These are phyloP conservation scores for Agrilus mali DNA, from an alignment of 2,888 invertebrate species.

Conservation along the genomic window DNA sequence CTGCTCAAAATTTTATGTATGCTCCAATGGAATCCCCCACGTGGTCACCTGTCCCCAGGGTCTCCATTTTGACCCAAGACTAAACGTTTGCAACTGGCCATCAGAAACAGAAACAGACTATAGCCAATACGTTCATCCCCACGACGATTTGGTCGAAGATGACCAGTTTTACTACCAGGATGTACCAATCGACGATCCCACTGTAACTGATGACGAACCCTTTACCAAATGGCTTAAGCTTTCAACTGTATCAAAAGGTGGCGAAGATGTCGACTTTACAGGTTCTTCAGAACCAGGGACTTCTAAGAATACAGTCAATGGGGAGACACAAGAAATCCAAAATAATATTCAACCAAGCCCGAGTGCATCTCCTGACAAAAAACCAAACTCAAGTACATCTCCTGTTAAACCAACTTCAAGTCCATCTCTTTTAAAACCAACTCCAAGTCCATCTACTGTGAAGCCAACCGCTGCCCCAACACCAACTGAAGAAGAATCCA, in stretches of 20 bases:
- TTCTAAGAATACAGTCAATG: too few relatives aligned
- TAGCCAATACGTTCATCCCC: neutral
- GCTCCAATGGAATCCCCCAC: constrained; percentile 1
- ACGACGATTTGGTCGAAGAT: neutral
- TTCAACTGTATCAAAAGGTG: too few relatives aligned
- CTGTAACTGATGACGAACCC: too few relatives aligned
- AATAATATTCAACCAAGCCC: neutral
- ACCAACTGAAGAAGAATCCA: neutral
- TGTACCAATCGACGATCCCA: too few relatives aligned
- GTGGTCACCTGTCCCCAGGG: constrained; percentile 3
- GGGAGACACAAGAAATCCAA: too few relatives aligned
- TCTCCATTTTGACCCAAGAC: constrained; percentile 4
- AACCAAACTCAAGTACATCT: neutral
- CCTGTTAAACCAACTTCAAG: neutral
- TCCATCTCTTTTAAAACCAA: too few relatives aligned
- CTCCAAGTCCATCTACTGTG: too few relatives aligned
- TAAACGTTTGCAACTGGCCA: constrained; percentile 8
- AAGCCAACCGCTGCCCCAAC: neutral
- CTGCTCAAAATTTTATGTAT: neutral
- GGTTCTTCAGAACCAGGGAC: too few relatives aligned
- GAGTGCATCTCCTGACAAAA: neutral
- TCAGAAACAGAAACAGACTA: constrained; percentile 1
- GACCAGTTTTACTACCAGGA: too few relatives aligned
- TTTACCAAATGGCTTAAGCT: too few relatives aligned
- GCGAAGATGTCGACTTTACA: too few relatives aligned